Percentiles rank a stretch among this genome's conserved stretches.
Evolutionary conservation across 2,797 vertebrate species (phyloP).

Genomic region (Mormyrops boulengeri): DNA sequence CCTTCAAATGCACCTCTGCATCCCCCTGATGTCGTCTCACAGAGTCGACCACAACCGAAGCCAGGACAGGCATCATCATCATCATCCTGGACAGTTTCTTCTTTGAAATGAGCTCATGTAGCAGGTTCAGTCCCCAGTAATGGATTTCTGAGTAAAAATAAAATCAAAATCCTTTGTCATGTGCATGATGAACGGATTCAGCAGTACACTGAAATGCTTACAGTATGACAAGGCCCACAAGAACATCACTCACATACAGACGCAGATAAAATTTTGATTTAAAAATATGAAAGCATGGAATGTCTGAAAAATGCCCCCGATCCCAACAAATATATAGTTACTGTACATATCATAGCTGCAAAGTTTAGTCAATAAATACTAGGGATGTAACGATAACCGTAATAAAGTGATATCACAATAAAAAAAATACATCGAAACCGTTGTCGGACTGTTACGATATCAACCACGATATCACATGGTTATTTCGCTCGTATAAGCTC

Average conservation of each 20-base stretch:
- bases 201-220: background rate
- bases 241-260: background rate
- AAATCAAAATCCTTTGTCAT: background rate
- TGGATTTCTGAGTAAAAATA: slow-evolving; percentile 85
- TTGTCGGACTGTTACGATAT: too few species aligned
- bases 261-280: background rate
- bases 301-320: background rate
- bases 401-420: too few species aligned
- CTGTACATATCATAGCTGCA: background rate
- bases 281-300: background rate
- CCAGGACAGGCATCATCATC: slow-evolving; percentile 74
- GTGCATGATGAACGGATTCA: background rate
- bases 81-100: slow-evolving; percentile 76
- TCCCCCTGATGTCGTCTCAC: slow-evolving; percentile 70
- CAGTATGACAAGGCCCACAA: background rate
- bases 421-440: too few species aligned
- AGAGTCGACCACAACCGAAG: slow-evolving; percentile 71
- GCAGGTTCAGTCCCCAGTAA: slow-evolving; percentile 77
- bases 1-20: slow-evolving; percentile 73
- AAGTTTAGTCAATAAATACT: background rate
- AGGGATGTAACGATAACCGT: too few species aligned
- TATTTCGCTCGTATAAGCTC: too few species aligned
- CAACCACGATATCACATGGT: too few species aligned
- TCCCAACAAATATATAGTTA: background rate
- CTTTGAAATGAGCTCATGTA: slow-evolving; percentile 70